These are phyloP conservation scores for Poecilia velifera DNA, from an alignment of 2,797 vertebrate species.

Conservation along the genomic window DNA sequence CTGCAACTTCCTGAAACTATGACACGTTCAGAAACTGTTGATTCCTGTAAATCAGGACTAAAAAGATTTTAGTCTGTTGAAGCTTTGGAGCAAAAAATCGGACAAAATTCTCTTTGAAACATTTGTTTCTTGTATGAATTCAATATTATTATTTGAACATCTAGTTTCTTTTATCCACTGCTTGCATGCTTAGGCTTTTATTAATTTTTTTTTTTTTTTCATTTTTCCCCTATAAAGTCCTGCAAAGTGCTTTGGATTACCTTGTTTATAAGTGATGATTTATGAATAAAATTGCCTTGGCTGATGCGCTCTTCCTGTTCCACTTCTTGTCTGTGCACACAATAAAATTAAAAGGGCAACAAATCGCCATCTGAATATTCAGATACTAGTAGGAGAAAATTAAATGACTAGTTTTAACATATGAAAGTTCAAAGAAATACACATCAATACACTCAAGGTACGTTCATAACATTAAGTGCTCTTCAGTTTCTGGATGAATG, in stretches of 20 bases:
- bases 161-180: background rate
- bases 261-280: background rate
- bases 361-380: background rate
- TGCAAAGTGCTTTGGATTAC: background rate
- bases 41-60: background rate
- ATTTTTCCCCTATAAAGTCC: background rate
- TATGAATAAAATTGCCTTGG: background rate
- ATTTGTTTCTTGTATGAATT: background rate
- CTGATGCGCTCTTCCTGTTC: background rate
- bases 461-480: conserved; percentile 1
- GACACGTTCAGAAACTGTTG: background rate
- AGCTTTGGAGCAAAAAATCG: background rate
- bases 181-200: background rate
- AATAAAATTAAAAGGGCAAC: background rate
- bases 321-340: background rate
- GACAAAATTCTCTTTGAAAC: background rate
- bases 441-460: too few species aligned
- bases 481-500: conserved; percentile 17
- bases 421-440: background rate
- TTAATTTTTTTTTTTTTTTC: background rate
- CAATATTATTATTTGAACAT: background rate
- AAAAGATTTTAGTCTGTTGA: background rate
- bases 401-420: background rate
- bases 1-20: background rate
- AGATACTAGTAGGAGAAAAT: background rate